Evolutionary conservation across 2,797 vertebrate genomes (phyloP), one percentile per base, ranked within the genome.

Genomic region (Acrossocheilus fasciatus): DNA sequence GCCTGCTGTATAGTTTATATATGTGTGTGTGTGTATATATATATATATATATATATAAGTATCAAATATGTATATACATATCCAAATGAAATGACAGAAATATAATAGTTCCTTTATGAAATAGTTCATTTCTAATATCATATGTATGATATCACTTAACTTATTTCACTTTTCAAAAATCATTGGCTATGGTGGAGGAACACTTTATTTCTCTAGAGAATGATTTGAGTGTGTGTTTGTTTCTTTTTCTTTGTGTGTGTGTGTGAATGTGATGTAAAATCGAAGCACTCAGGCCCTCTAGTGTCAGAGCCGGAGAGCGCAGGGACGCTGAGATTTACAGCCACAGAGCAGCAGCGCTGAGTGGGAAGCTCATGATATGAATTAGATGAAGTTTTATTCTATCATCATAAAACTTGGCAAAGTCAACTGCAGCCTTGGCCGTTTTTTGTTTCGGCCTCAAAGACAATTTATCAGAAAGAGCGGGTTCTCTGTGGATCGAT

Each of bases 221-320:
- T 88, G 92, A 89, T 74, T 39, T 57, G 47, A 6, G 70, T 76
- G 54, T 26, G 45, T 69, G 45, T 36, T 6, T 39, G 39, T 39
- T 6, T 39, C 6, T 39, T 6, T 39, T 6, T 39, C 6, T 39
- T 5, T 39, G 39, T 36, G 86, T 93, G 88, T 81, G 10, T 64
- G 41, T 4, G 81, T 77, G 34, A 30, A 5, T 83, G 18, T 73
- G 30, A 17, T n/a, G 11, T 75, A 36, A 66, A 45, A 83, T 88
- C 43, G 83, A 92, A 93, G 92, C 93, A 91, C 83, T 91, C 87
- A 94, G 93, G 94, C 91, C 95, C 95, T 95, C 95, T 95, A 92
- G 94, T 95, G 95, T 94, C 86, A 43, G 5, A 50, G 12, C 23
- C 14, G 66, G 30, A 82, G 77, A 84, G 7, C 62, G 14, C 83